Percentiles rank a stretch among this genome's conserved stretches.
phyloP scores from a whole-genome alignment of 1,140 invertebrate species.

The Caerostris extrusa region DNA sequence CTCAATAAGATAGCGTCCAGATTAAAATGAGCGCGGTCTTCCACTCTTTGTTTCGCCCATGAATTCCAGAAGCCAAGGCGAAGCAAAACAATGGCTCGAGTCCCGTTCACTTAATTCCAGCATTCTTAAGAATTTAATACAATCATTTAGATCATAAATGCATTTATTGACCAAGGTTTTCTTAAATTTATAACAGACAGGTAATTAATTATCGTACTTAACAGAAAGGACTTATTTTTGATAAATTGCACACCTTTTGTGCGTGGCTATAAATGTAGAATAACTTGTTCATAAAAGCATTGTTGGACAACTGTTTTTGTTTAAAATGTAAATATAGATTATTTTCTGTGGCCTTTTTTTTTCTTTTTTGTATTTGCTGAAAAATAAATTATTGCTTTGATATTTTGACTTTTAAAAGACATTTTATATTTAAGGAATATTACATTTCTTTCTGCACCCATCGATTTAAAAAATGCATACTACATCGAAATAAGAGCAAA shows the following conservation, averaged over 20 bases:
- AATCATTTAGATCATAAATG: background rate
- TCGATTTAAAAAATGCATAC: too few relatives aligned
- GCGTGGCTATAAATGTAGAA: background rate
- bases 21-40: background rate
- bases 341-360: background rate
- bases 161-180: background rate
- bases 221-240: background rate
- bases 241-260: background rate
- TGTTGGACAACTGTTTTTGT: background rate
- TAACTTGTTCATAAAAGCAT: background rate
- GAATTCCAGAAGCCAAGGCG: conserved; percentile 37
- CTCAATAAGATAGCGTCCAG: background rate
- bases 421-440: too few relatives aligned
- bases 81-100: background rate
- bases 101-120: background rate
- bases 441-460: too few relatives aligned
- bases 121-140: background rate
- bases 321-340: background rate
- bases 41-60: background rate
- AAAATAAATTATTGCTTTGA: background rate
- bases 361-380: background rate
- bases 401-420: too few relatives aligned
- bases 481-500: too few relatives aligned
- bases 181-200: background rate
- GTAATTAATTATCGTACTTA: background rate